A percentile compares a stretch with the other conserved stretches of the same genome.
Evolutionary conservation across 2,113 vertebrate species (phyloP).

Genomic region (Eonycteris spelaea): DNA sequence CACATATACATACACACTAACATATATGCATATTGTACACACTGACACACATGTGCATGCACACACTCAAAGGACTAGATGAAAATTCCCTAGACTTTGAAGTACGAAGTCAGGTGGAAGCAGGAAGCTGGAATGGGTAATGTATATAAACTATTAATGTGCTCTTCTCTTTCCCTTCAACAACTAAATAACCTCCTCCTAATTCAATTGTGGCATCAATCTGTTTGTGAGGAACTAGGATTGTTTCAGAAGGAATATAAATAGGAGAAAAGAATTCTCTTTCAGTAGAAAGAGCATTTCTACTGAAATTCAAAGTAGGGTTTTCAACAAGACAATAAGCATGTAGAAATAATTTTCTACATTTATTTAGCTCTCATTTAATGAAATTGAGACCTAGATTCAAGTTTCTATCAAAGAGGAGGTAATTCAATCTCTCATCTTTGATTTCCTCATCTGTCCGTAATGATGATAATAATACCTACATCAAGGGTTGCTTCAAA

Average conservation of each 20-base stretch:
- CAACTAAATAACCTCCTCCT: not conserved
- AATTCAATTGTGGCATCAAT: not conserved
- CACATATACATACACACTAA: not conserved
- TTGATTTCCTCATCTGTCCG: not conserved
- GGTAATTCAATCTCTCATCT: not conserved
- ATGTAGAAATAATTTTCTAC: not conserved
- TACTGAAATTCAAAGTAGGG: slow-evolving; percentile 20
- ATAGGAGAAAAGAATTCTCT: not conserved
- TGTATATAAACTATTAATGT: not conserved
- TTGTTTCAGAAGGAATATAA: not conserved
- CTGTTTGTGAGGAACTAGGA: not conserved
- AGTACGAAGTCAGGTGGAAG: not conserved
- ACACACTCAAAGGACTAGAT: not conserved
- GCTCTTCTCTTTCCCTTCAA: not conserved
- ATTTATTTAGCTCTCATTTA: not conserved
- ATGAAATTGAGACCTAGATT: not conserved
- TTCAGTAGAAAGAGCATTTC: too few species aligned
- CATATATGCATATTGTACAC: not conserved
- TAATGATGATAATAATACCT: not conserved
- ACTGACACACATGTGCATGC: not conserved
- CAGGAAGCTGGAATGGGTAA: not conserved
- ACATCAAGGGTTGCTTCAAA: not conserved
- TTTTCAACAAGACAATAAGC: not conserved
- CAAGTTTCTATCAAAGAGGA: not conserved
- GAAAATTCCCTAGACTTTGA: not conserved